A percentile compares a stretch with the other conserved stretches of the same genome.
phyloP scores from a whole-genome alignment of 2,888 invertebrate genomes.

The Apodemia duryi region DNA sequence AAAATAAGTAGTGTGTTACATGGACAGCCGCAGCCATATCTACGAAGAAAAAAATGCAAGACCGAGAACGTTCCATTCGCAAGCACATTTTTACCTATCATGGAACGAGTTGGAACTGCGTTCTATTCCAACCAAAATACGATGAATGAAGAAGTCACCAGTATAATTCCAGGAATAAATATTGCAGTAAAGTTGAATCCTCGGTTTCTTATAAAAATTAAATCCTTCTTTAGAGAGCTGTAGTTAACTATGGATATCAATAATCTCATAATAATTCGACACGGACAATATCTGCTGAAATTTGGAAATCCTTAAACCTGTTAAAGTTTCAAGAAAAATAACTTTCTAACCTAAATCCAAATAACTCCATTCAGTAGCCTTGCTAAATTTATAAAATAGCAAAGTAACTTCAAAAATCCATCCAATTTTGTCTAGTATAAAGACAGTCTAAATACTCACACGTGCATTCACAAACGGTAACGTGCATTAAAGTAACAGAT shows the following conservation, averaged over 20 bases:
- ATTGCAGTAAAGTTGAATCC: conserved; percentile 95
- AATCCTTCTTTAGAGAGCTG: conserved; percentile 92
- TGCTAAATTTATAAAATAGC: conserved; percentile 56
- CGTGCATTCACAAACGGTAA: conserved; percentile 39
- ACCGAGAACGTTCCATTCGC: conserved; percentile 60
- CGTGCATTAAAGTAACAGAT: conserved; percentile 37
- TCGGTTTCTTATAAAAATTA: conserved; percentile 92
- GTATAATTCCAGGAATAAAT: conserved; percentile 93
- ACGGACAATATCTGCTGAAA: conserved; percentile 31
- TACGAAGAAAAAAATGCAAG: conserved; percentile 60
- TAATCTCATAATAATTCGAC: conserved; percentile 47
- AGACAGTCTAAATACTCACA: conserved; percentile 37
- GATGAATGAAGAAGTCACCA: conserved; percentile 92
- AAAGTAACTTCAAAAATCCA: conserved; percentile 37
- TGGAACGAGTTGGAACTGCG: conserved; percentile 92
- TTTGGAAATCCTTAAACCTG: conserved; percentile 34
- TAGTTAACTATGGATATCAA: conserved; percentile 86
- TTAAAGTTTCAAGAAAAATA: conserved; percentile 13
- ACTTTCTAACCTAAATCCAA: conserved; percentile 53
- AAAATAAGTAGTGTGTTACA: conserved; percentile 61
- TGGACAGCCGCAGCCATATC: conserved; percentile 65
- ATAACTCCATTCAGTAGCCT: conserved; percentile 79
- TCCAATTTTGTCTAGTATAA: conserved; percentile 27
- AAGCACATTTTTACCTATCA: conserved; percentile 86
- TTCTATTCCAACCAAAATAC: conserved; percentile 96